Evolutionary conservation across 2,113 vertebrate species (phyloP).

Genomic region (Catharus minimus): DNA sequence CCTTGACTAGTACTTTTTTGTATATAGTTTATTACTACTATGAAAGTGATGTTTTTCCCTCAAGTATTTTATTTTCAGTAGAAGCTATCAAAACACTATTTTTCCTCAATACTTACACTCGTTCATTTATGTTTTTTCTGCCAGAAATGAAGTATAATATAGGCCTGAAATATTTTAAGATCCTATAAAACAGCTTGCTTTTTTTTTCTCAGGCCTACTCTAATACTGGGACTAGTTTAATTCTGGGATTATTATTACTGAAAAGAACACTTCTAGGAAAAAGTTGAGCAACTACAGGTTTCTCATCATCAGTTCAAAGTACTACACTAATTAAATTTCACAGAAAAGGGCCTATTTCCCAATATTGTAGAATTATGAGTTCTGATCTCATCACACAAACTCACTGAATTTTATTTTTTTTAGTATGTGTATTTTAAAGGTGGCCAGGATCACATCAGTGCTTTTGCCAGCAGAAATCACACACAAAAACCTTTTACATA

Average conservation of each 20-base stretch:
- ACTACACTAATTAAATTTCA: neutral
- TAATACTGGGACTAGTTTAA: neutral
- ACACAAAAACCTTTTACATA: neutral
- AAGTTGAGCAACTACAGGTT: neutral
- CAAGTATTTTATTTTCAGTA: neutral
- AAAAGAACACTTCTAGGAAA: neutral
- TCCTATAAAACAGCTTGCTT: neutral
- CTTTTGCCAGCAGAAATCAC: neutral
- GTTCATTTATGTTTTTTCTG: neutral
- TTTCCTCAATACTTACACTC: neutral
- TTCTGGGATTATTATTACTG: neutral
- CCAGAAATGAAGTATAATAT: neutral
- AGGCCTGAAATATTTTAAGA: neutral
- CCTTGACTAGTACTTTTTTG: neutral
- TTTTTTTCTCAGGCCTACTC: neutral
- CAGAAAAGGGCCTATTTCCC: neutral
- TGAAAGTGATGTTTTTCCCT: fast-evolving
- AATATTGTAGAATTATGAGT: neutral
- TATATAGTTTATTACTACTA: neutral
- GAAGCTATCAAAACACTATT: neutral
- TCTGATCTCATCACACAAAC: neutral
- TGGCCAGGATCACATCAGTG: neutral
- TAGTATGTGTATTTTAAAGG: neutral
- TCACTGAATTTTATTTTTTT: neutral
- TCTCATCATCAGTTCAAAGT: neutral